Conservation (phyloP, 2,797 vertebrate genomes). For the Vireo griseus region DNA sequence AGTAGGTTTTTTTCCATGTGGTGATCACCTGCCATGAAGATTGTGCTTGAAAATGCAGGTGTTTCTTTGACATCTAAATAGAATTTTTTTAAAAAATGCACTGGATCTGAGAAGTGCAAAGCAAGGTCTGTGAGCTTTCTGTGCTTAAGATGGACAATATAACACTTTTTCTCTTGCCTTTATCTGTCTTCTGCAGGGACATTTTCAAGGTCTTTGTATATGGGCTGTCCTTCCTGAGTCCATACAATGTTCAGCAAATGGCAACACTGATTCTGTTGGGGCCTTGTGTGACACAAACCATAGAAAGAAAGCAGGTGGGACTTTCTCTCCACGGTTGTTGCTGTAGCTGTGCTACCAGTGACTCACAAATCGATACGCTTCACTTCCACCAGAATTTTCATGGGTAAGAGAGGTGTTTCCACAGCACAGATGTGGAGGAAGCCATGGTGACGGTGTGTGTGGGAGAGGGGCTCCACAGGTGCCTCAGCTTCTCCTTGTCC, state of each 20-base stretch:
- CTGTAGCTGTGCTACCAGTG: background rate
- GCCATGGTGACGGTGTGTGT: background rate
- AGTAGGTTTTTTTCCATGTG: background rate
- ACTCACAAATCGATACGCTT: background rate
- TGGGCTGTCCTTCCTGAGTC: background rate
- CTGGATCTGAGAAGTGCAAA: rapidly evolving
- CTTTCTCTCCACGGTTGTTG: background rate
- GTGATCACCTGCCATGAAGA: background rate
- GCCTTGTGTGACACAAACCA: background rate
- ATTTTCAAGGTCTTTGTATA: background rate
- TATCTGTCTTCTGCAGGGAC: background rate
- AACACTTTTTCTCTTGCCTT: background rate
- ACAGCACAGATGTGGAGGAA: constrained; percentile 7
- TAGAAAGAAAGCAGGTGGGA: background rate
- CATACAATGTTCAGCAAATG: background rate
- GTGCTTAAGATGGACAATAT: background rate
- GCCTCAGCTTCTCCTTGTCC: background rate
- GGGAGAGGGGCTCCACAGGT: background rate
- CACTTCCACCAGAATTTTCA: background rate
- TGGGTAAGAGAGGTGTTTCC: background rate
- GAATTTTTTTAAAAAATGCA: rapidly evolving
- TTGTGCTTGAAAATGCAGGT: background rate
- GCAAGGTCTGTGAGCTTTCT: background rate
- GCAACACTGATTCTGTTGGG: background rate
- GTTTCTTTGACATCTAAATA: background rate